Evolutionary conservation across 2,888 invertebrate species (phyloP).

Genomic region (Callinectes sapidus): DNA sequence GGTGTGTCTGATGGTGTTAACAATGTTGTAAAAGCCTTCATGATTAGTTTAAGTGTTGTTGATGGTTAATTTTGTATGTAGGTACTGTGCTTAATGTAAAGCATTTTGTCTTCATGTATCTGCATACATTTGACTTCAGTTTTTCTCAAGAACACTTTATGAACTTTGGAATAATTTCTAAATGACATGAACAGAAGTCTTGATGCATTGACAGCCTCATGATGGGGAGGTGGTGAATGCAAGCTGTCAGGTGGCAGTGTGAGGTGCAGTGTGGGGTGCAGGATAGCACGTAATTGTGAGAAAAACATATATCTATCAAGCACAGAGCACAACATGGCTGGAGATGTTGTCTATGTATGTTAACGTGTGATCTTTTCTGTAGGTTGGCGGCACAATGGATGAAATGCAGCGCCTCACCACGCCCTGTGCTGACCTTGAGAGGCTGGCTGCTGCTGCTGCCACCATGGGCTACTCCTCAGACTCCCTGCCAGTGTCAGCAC

Average conservation of each 20-base stretch:
- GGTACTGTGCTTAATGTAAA: too few species aligned
- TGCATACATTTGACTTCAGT: neutral
- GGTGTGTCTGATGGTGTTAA: neutral
- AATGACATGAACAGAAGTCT: neutral
- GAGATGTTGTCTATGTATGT: neutral
- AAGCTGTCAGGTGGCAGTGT: neutral
- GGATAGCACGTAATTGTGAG: neutral
- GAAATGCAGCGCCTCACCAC: slow-evolving; percentile 64
- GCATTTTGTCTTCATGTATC: neutral
- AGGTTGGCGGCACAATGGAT: slow-evolving; percentile 44
- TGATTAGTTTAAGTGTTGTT: neutral
- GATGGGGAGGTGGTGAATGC: neutral
- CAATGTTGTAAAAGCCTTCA: neutral
- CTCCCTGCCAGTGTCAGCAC: slow-evolving; percentile 61
- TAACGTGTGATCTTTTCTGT: neutral
- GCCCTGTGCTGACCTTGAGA: slow-evolving; percentile 67
- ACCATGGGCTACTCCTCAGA: slow-evolving; percentile 70
- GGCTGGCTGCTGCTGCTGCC: slow-evolving; percentile 69
- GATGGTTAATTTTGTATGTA: neutral
- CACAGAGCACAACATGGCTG: neutral
- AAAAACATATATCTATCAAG: neutral
- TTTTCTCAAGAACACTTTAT: neutral
- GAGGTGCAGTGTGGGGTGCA: neutral
- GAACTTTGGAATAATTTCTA: neutral
- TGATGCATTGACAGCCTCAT: neutral